Conservation (phyloP, 2,888 invertebrate species). For the Choreutis nemorana region DNA sequence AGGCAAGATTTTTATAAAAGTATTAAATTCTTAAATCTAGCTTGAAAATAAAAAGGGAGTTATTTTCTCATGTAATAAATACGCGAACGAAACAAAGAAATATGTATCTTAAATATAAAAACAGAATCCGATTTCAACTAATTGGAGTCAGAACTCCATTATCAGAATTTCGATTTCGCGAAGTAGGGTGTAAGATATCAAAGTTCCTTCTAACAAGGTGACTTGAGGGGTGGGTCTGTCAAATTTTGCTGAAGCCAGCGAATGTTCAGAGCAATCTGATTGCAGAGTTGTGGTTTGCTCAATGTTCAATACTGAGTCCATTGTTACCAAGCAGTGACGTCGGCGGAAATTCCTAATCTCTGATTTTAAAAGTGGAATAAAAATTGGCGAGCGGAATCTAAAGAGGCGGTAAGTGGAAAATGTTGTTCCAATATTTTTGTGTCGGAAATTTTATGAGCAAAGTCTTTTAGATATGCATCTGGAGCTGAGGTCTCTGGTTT, state of each 20-base stretch:
- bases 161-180: too few species aligned
- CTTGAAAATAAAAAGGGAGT: too few species aligned
- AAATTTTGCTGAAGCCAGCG: slow-evolving; percentile 27
- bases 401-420: slow-evolving; percentile 19
- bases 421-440: slow-evolving; percentile 22
- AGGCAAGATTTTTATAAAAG: too few species aligned
- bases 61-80: too few species aligned
- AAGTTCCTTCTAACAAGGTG: slow-evolving; percentile 36
- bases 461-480: slow-evolving; percentile 3
- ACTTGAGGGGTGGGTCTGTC: slow-evolving; percentile 24
- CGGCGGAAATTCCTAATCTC: slow-evolving; percentile 10
- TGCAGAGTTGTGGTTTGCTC: slow-evolving; percentile 13
- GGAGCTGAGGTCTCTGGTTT: too few species aligned
- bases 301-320: too few species aligned
- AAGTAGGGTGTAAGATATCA: slow-evolving; percentile 24
- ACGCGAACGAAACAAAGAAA: too few species aligned
- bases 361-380: too few species aligned
- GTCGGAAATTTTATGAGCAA: slow-evolving; percentile 1
- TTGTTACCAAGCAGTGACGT: slow-evolving; percentile 15
- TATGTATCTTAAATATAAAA: too few species aligned
- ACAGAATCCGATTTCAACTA: too few species aligned
- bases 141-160: too few species aligned
- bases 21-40: too few species aligned
- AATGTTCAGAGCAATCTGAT: slow-evolving; percentile 16
- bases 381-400: slow-evolving; percentile 16